These are phyloP conservation scores for Microtus oregoni DNA, from an alignment of 2,113 vertebrate species.

Conservation along the genomic window DNA sequence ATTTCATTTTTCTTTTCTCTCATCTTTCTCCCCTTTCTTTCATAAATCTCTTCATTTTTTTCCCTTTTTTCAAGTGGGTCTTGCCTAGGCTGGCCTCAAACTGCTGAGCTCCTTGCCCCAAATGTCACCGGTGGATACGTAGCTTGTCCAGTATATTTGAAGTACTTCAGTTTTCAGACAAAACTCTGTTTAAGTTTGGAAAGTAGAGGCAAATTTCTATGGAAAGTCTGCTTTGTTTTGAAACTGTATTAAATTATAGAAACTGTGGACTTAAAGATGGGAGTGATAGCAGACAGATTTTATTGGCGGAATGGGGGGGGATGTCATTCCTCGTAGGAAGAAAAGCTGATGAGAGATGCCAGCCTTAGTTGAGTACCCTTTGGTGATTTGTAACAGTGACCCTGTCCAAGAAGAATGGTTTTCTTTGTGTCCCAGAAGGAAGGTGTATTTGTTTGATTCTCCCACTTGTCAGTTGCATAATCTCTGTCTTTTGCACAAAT, in stretches of 20 bases:
- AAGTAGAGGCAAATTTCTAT: not conserved
- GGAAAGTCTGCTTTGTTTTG: not conserved
- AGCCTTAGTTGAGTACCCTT: not conserved
- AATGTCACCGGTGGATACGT: not conserved
- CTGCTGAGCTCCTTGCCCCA: not conserved
- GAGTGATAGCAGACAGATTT: not conserved
- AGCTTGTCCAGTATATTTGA: constrained; percentile 14
- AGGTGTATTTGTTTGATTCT: not conserved
- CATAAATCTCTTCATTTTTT: no score
- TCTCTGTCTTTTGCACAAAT: not conserved
- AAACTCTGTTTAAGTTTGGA: constrained; percentile 20
- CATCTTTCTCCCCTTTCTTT: not conserved
- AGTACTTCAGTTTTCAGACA: not conserved
- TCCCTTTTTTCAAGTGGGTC: not conserved
- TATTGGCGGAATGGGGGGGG: not conserved
- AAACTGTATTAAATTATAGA: constrained; percentile 6
- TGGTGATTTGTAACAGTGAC: not conserved
- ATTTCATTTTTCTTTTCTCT: not conserved
- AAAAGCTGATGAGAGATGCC: not conserved
- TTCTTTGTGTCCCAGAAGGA: not conserved
- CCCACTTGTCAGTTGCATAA: not conserved
- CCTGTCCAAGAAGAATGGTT: not conserved
- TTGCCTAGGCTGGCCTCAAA: not conserved
- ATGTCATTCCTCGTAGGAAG: not conserved
- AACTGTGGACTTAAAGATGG: not conserved